Conservation (phyloP, 2,113 vertebrate genomes). For the Pangasianodon hypophthalmus region DNA sequence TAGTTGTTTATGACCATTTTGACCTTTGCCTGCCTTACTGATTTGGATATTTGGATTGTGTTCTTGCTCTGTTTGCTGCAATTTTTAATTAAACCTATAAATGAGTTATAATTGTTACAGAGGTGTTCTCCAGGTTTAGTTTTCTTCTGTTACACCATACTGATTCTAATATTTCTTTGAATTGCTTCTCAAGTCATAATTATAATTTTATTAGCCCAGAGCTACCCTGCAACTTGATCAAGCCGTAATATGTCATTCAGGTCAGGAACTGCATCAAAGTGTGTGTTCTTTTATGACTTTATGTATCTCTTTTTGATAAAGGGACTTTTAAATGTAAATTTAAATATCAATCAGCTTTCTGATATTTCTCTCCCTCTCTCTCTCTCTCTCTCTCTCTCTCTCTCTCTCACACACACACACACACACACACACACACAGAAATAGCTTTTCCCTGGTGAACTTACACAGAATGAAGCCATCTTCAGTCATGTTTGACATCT, state of each 20-base stretch:
- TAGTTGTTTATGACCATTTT: background rate
- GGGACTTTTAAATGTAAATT: conserved; percentile 35
- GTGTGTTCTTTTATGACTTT: background rate
- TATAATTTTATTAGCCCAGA: background rate
- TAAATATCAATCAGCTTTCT: conserved; percentile 36
- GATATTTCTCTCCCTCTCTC: background rate
- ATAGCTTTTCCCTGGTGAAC: conserved; percentile 37
- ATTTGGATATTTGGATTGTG: background rate
- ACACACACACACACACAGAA: conserved; percentile 23
- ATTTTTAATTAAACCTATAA: background rate
- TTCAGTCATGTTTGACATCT: conserved; percentile 56
- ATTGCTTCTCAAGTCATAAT: background rate
- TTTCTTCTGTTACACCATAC: background rate
- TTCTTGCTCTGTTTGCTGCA: background rate
- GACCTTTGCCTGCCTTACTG: background rate
- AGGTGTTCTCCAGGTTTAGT: background rate
- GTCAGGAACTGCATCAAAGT: conserved; percentile 2
- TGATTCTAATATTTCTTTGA: background rate
- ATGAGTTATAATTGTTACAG: background rate
- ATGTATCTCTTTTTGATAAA: background rate
- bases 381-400: background rate
- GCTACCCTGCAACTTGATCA: background rate
- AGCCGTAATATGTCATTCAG: background rate
- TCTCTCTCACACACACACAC: conserved; percentile 22
- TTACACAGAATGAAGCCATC: conserved; percentile 54